Conservation (phyloP, 1,140 invertebrate species). For the Steinernema feltiae region DNA sequence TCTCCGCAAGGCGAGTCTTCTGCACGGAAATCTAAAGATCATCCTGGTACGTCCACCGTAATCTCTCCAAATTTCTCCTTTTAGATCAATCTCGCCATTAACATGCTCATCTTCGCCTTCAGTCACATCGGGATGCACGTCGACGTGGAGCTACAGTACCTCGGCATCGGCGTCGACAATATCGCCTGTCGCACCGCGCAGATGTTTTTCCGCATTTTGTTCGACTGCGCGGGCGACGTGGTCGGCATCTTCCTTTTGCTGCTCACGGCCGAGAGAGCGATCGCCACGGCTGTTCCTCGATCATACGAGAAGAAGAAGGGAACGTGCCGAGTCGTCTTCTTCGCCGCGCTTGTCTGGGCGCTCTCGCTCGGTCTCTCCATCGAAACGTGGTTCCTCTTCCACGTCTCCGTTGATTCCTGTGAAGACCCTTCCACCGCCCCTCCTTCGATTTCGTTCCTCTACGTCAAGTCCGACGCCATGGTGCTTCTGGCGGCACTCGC, state of each 20-base stretch:
- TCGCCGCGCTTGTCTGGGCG: neutral
- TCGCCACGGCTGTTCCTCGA: neutral
- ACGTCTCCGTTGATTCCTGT: neutral
- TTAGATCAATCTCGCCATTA: neutral
- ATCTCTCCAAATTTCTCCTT: neutral
- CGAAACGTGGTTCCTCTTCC: neutral
- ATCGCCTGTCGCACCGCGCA: neutral
- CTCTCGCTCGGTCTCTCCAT: neutral
- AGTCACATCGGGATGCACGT: neutral
- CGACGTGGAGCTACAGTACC: neutral
- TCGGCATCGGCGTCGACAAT: neutral
- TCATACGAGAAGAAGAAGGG: neutral
- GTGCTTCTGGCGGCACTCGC: neutral
- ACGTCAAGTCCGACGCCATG: neutral
- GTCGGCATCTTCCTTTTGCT: neutral
- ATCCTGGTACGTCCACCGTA: neutral
- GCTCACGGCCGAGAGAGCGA: neutral
- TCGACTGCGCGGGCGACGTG: neutral
- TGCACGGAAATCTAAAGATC: neutral
- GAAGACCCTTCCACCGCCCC: neutral
- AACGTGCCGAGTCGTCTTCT: neutral
- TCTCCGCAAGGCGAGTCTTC: neutral
- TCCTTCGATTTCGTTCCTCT: constrained; percentile 3
- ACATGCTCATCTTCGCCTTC: neutral
- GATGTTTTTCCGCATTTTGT: neutral